phyloP scores from a whole-genome alignment of 2,797 vertebrate genomes.

The Protonibea diacanthus region DNA sequence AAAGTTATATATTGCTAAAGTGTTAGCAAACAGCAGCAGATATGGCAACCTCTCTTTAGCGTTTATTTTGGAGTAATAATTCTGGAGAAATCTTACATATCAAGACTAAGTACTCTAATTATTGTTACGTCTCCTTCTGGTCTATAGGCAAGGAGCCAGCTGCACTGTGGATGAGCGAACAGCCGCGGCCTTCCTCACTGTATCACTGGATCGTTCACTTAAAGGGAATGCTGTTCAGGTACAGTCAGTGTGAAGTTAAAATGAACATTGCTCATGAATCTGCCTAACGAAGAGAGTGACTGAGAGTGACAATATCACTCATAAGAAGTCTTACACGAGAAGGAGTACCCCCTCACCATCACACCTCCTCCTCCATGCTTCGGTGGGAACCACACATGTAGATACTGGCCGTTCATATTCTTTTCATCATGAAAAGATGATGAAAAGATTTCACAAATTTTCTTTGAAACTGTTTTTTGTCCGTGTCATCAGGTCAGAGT shows the following conservation, averaged over 20 bases:
- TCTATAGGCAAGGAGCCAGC: slow-evolving; percentile 89
- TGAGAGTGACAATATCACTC: not conserved
- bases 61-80: no score
- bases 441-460: no score
- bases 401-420: no score
- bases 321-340: not conserved
- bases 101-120: not conserved
- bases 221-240: slow-evolving; percentile 91
- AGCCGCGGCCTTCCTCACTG: slow-evolving; percentile 92
- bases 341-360: not conserved
- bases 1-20: no score
- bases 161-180: slow-evolving; percentile 90
- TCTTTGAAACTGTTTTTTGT: not conserved
- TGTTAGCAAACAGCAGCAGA: no score
- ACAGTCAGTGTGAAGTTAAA: slow-evolving; percentile 7
- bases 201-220: slow-evolving; percentile 90
- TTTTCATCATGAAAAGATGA: no score
- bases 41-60: not conserved
- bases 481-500: slow-evolving; percentile 86
- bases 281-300: not conserved
- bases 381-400: no score
- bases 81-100: no score
- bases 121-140: slow-evolving; percentile 5
- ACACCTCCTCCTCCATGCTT: no score
- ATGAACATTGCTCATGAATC: no score